Base-by-base conservation (phyloP, 2,797 vertebrate species). In the Syndactyla subalaris region DNA sequence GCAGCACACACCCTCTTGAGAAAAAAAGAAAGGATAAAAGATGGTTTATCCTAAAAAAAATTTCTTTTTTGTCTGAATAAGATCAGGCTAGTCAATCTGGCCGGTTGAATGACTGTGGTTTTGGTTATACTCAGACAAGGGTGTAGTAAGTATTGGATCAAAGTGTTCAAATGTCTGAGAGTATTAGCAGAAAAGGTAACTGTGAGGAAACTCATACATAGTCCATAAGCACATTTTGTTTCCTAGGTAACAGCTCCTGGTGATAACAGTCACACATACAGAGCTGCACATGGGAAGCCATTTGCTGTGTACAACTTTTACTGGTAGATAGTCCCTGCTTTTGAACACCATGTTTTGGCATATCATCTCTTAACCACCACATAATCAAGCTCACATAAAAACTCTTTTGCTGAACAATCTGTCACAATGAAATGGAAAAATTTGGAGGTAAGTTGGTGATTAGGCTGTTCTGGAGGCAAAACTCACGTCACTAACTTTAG, bases 211-310 rank as follows among this genome's bases (percentile, higher is more conserved):
- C 65, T 88, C 61, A 17, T 21, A 51, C 23, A 7, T 12, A 48
- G 55, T 72, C 51, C 3, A 3, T n/a, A 46, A 76, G 74, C 2
- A 13, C 29, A 18, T 65, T 91, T 84, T 73, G 85, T 96, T 93
- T 92, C 95, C 95, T 90, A 84, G 95, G 95, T 67, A 94, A 95
- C 95, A 92, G 76, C 46, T 94, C 23, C 68, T 11, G 30, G 62
- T 70, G 49, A 52, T 93, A 70, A 26, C 3, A 3, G 43, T 32
- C 57, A 43, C 48, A 75, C 22, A 52, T 14, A 52, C 90, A 86
- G n/a, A 59, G 12, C 59, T 63, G 63, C 52, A 43, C 63, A 32
- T 12, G 22, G 80, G 70, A 84, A 92, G 30, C 39, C 89, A 32
- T 89, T 89, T 91, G 36, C 73, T 70, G 17, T 27, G 63, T 23